Conservation (phyloP, 1,140 invertebrate species). For the Mercenaria mercenaria region DNA sequence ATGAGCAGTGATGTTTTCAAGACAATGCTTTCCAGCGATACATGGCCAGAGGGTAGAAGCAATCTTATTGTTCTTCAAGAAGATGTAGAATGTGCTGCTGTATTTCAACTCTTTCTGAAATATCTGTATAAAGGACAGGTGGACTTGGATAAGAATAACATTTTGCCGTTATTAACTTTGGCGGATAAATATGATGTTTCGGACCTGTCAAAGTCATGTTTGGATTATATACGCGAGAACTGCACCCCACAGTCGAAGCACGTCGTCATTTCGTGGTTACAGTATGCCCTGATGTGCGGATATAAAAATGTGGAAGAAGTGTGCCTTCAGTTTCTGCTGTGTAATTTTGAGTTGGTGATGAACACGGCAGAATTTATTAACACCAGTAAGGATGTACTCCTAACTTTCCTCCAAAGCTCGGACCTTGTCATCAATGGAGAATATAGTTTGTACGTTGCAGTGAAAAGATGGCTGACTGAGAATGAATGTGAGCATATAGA, state of each 20-base stretch:
- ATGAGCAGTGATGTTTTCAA: conserved; percentile 98
- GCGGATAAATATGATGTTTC: conserved; percentile 98
- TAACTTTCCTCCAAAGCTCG: conserved; percentile 92
- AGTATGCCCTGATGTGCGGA: conserved; percentile 94
- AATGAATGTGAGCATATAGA: conserved; percentile 64
- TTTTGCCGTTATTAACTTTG: conserved; percentile 95
- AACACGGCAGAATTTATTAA: conserved; percentile 92
- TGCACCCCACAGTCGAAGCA: conserved; percentile 92
- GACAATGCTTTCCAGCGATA: conserved; percentile 97
- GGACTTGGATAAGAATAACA: conserved; percentile 92
- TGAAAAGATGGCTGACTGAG: conserved; percentile 87
- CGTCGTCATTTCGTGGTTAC: conserved; percentile 95
- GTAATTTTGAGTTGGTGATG: conserved; percentile 95
- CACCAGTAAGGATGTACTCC: conserved; percentile 92
- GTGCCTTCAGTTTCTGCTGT: conserved; percentile 95
- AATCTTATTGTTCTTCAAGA: conserved; percentile 94
- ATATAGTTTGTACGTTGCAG: conserved; percentile 92
- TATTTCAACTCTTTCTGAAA: conserved; percentile 95
- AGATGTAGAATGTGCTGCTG: conserved; percentile 92
- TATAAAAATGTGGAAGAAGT: conserved; percentile 92
- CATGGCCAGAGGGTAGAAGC: conserved; percentile 96
- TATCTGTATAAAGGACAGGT: conserved; percentile 95
- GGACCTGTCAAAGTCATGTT: conserved; percentile 93
- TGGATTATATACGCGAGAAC: conserved; percentile 95
- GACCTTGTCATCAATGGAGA: conserved; percentile 96